These are phyloP conservation scores for Quadriops clusia DNA, from an alignment of 2,888 invertebrate genomes.

Conservation along the genomic window DNA sequence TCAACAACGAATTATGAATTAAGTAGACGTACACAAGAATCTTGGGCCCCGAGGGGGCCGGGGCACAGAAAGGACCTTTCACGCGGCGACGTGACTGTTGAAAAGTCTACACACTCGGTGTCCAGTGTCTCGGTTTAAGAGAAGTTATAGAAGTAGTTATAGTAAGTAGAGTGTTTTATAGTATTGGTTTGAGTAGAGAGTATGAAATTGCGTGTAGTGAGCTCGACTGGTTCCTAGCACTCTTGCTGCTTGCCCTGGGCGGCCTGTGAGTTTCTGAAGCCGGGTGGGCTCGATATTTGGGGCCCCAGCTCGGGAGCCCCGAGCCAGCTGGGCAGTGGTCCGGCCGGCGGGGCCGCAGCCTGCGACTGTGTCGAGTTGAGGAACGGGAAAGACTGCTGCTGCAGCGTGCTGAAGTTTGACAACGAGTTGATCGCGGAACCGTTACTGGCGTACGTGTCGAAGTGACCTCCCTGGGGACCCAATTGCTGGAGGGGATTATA, in stretches of 20 bases:
- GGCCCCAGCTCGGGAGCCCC: conserved; percentile 30
- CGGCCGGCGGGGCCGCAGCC: conserved; percentile 20
- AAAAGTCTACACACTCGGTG: too few species aligned
- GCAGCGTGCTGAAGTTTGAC: conserved; percentile 10
- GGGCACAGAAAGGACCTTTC: too few species aligned
- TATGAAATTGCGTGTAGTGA: background rate
- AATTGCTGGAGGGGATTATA: conserved; percentile 16
- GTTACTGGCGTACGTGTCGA: conserved; percentile 11
- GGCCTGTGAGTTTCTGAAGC: conserved; percentile 32
- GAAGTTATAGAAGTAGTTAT: too few species aligned
- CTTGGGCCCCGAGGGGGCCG: too few species aligned
- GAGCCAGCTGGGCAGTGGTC: conserved; percentile 34
- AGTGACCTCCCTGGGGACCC: conserved; percentile 13
- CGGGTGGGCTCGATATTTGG: conserved; percentile 36
- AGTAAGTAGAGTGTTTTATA: conserved; percentile 1
- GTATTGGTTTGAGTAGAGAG: too few species aligned
- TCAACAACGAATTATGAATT: too few species aligned
- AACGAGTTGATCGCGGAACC: conserved; percentile 10
- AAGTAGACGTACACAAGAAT: too few species aligned
- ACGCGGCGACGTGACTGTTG: too few species aligned
- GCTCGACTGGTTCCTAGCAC: conserved; percentile 6
- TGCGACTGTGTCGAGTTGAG: conserved; percentile 19
- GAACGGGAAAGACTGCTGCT: too few species aligned
- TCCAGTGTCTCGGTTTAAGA: too few species aligned
- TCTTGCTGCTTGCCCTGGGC: conserved; percentile 23